These are phyloP conservation scores for Bufo bufo DNA, from an alignment of 2,113 vertebrate species.

Conservation along the genomic window DNA sequence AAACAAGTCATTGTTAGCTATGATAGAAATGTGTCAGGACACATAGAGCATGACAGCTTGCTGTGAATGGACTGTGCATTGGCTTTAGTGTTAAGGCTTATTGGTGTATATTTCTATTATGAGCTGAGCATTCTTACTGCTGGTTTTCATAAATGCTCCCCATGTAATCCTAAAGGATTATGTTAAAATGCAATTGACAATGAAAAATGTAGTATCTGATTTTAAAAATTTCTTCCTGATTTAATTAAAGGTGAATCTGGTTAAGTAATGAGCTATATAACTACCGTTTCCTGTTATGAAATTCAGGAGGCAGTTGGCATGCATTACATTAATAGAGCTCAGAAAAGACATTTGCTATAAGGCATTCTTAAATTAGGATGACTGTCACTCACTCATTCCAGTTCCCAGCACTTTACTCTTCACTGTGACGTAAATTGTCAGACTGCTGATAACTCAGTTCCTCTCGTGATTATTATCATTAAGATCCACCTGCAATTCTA, in stretches of 20 bases:
- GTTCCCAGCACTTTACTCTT: slow-evolving; percentile 52
- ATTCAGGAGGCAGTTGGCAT: slow-evolving; percentile 15
- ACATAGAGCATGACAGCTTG: too few relatives aligned
- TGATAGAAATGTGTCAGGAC: too few relatives aligned
- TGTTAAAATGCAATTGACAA: not conserved
- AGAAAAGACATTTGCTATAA: slow-evolving; percentile 26
- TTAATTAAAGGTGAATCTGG: slow-evolving; percentile 16
- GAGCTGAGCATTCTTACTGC: not conserved
- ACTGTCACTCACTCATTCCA: slow-evolving; percentile 40
- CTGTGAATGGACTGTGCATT: too few relatives aligned
- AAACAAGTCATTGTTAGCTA: too few relatives aligned
- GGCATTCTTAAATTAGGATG: slow-evolving; percentile 38
- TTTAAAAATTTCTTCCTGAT: not conserved
- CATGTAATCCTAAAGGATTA: not conserved
- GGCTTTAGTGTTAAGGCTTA: too few relatives aligned
- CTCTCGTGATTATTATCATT: slow-evolving; percentile 54
- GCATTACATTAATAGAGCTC: not conserved
- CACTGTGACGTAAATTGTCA: slow-evolving; percentile 49
- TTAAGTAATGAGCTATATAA: not conserved
- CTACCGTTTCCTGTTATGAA: not conserved
- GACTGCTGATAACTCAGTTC: slow-evolving; percentile 41
- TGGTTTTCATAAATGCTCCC: not conserved
- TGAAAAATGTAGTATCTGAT: not conserved
- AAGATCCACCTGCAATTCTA: slow-evolving; percentile 42
- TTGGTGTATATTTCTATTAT: not conserved